Evolutionary conservation across 2,113 vertebrate genomes (phyloP).

Genomic region (Pollimyrus isidori): DNA sequence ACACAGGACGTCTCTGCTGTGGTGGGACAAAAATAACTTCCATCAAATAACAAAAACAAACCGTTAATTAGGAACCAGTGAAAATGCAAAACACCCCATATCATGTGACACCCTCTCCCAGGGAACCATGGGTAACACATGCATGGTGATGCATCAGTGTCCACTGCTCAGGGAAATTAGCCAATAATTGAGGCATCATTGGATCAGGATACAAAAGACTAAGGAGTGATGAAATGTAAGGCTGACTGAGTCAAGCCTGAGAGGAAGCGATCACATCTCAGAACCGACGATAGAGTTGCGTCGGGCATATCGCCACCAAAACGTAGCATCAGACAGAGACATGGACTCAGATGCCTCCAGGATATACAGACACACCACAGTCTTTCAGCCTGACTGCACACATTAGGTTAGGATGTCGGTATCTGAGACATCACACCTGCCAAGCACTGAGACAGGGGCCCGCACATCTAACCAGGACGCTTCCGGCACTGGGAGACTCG

Average conservation of each 20-base stretch:
- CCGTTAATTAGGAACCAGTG: slow-evolving; percentile 23
- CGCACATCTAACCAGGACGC: not conserved
- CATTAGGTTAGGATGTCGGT: not conserved
- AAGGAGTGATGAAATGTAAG: not conserved
- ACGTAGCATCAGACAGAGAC: not conserved
- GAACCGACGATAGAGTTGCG: not conserved
- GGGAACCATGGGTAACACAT: not conserved
- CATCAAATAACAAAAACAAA: slow-evolving; percentile 42
- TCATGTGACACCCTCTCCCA: slow-evolving; percentile 23
- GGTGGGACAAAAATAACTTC: slow-evolving; percentile 52
- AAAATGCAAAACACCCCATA: slow-evolving; percentile 43
- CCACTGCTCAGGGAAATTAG: not conserved
- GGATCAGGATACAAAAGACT: not conserved
- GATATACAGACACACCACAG: not conserved
- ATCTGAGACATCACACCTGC: not conserved
- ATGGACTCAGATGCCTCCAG: not conserved
- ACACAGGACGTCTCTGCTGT: not conserved
- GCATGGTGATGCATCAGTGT: too few species aligned
- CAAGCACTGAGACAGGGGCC: not conserved
- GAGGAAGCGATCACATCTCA: not conserved
- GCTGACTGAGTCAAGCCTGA: not conserved
- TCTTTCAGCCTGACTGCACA: not conserved
- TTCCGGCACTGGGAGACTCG: not conserved
- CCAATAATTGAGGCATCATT: not conserved
- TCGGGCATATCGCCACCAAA: not conserved